phyloP scores from a whole-genome alignment of 2,888 invertebrate genomes.

The Bembecia ichneumoniformis region DNA sequence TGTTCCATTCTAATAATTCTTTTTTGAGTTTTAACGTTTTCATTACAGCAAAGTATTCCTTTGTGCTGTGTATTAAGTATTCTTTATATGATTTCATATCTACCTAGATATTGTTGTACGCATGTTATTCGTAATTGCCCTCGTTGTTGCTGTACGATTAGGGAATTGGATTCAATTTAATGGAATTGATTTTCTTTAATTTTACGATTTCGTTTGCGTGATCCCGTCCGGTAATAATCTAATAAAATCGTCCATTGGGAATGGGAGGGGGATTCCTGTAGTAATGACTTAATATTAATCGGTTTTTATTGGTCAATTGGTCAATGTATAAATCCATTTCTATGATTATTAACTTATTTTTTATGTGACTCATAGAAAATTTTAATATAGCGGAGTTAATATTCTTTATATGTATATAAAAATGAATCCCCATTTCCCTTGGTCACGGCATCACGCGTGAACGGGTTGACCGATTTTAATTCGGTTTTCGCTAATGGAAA shows the following conservation, averaged over 20 bases:
- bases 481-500: no score
- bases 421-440: no score
- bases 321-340: conserved; percentile 11
- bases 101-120: not conserved
- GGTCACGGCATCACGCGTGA: no score
- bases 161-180: conserved; percentile 61
- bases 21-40: conserved; percentile 33
- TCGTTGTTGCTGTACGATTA: conserved; percentile 14
- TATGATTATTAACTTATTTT: not conserved
- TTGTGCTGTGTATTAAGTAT: not conserved
- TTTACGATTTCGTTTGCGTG: conserved; percentile 71
- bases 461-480: no score
- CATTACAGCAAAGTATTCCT: conserved; percentile 15
- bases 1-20: conserved; percentile 28
- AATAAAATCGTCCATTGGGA: conserved; percentile 65
- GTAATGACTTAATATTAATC: conserved; percentile 56
- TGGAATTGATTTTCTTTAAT: conserved; percentile 63
- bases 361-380: not conserved
- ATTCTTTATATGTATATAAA: no score
- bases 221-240: conserved; percentile 64
- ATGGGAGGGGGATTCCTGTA: conserved; percentile 44
- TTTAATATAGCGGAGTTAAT: no score
- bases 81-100: not conserved
- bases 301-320: conserved; percentile 39
- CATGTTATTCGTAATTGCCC: not conserved